phyloP scores from a whole-genome alignment of 2,797 vertebrate genomes.

The Holocentrus rufus region DNA sequence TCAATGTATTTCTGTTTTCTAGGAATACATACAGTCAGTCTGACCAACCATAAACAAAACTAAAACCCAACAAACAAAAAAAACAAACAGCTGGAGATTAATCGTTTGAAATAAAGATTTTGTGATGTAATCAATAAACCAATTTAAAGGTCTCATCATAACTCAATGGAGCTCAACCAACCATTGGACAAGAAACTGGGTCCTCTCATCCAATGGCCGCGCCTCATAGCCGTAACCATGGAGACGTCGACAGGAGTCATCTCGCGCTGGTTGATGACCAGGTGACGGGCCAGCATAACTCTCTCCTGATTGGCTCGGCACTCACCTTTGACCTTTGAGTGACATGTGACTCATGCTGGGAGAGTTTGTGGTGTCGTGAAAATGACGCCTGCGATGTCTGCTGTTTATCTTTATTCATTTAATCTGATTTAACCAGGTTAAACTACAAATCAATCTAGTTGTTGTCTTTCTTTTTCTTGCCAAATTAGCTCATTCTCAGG shows the following conservation, averaged over 20 bases:
- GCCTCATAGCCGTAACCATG: conserved; percentile 69
- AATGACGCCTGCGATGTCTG: background rate
- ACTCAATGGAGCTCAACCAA: conserved; percentile 64
- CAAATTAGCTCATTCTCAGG: background rate
- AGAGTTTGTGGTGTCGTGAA: background rate
- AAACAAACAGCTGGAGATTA: conserved; percentile 77
- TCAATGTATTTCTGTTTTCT: background rate
- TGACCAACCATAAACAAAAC: conserved; percentile 17
- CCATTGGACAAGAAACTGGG: conserved; percentile 68
- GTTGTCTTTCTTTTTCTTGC: background rate
- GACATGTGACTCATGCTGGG: background rate
- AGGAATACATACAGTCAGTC: background rate
- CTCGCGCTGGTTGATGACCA: conserved; percentile 81
- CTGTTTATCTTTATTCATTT: background rate
- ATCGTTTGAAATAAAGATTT: conserved; percentile 85
- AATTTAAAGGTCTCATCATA: conserved; percentile 28
- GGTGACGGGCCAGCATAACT: conserved; percentile 18
- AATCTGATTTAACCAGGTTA: background rate
- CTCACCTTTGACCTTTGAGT: conserved; percentile 32
- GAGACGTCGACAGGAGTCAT: conserved; percentile 72
- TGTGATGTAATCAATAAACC: conserved; percentile 20
- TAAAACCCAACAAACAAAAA: conserved; percentile 22
- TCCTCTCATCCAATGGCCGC: conserved; percentile 75
- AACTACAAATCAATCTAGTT: too few relatives aligned
- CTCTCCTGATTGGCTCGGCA: conserved; percentile 10